Base-by-base conservation (phyloP, 2,888 invertebrate species). In the Amphipoea oculea region DNA sequence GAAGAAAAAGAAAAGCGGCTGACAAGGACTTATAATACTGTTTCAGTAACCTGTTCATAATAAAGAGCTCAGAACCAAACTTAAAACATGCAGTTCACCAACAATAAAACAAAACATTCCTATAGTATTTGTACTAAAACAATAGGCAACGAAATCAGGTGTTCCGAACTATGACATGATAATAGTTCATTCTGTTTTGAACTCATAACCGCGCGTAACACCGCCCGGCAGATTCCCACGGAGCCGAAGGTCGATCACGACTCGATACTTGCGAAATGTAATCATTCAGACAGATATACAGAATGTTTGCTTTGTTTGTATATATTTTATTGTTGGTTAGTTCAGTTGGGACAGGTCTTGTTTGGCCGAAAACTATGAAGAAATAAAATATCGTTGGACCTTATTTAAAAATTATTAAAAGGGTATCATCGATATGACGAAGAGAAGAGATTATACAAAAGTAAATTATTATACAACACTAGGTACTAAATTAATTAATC, bases 151-250 rank as follows among this genome's bases (percentile, higher is more conserved):
- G 1, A 77, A 69, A 73, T 87, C 84, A 86, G 81, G 87, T 85
- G 87, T 87, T 85, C 36, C 14, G 17, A 76, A 84, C 81, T 84
- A 81, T 85, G 87, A 84, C 85, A 84, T 81, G 87, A 81, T 85
- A 85, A 86, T 85, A 36, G 77, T 73, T 72, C 66, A 67, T 81
- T 86, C 74, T 80, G 81, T 70, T 67, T 75, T 60, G 85, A 87
- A 85, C 87, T 75, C 76, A 66, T 87, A 84, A 85, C 85, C 42
- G 45, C 88, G 89, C 87, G 90, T 89, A 88, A 88, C 88, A 75
- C 73, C 75, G 86, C n/a, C 78, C 85, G 76, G 81, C 87, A 86
- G 89, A 89, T 89, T 89, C 89, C 89, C 89, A 89, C 89, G 90
- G 73, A 70, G 70, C 48, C 84, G 89, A 87, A 89, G 89, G 89